A percentile compares a stretch with the other conserved stretches of the same genome.
Evolutionary conservation across 2,797 vertebrate species (phyloP).

Genomic region (Coracias cyanogaster): DNA sequence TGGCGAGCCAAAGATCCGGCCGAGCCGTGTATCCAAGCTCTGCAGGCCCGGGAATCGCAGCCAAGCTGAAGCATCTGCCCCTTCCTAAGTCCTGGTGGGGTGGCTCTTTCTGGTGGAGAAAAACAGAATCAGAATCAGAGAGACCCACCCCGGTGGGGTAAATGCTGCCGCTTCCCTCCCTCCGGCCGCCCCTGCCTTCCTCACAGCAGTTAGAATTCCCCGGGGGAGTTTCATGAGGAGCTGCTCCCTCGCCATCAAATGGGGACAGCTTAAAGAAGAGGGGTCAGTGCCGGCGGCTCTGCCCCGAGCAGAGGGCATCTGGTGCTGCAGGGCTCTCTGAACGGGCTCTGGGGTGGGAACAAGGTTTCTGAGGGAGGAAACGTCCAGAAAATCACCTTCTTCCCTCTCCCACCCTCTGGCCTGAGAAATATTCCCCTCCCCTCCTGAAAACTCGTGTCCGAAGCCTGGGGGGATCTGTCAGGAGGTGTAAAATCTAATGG

Average conservation of each 20-base stretch:
- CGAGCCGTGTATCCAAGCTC: not conserved
- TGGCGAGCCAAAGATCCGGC: not conserved
- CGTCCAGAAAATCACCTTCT: not conserved
- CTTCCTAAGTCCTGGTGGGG: slow-evolving; percentile 33
- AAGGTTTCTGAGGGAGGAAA: not conserved
- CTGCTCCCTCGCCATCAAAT: not conserved
- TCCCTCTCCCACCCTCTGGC: not conserved
- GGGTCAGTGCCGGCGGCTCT: not conserved
- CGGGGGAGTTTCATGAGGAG: not conserved
- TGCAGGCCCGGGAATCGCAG: not conserved
- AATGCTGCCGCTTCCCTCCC: not conserved
- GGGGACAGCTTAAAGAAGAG: not conserved
- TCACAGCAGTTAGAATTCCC: not conserved
- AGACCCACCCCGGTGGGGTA: accelerated
- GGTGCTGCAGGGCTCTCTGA: not conserved
- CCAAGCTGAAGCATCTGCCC: not conserved
- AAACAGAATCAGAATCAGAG: not conserved
- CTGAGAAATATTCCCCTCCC: not conserved
- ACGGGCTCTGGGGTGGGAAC: not conserved
- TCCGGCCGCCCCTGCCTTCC: not conserved
- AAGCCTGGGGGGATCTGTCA: not conserved
- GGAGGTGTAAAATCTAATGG: not conserved
- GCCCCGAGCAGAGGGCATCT: accelerated
- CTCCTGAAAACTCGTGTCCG: not conserved
- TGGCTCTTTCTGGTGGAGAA: slow-evolving; percentile 31